Percentiles rank a stretch among this genome's conserved stretches.
phyloP scores from a whole-genome alignment of 2,797 vertebrate genomes.

The Mus minutoides region DNA sequence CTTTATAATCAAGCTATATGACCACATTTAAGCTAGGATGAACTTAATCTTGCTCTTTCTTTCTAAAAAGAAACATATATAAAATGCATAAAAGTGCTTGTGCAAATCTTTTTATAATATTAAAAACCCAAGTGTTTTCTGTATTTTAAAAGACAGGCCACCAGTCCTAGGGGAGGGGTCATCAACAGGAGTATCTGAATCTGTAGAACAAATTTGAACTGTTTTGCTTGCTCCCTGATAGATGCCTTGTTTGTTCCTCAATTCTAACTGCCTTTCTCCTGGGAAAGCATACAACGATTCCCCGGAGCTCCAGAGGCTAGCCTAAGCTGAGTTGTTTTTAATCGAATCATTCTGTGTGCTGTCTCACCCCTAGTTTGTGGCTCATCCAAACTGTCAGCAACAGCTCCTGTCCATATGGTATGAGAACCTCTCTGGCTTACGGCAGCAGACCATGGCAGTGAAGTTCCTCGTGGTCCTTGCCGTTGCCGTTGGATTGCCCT shows the following conservation, averaged over 20 bases:
- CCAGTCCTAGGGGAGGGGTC: neutral
- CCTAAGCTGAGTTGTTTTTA: neutral
- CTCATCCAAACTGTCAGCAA: constrained; percentile 99
- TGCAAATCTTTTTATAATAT: neutral
- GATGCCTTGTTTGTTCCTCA: constrained; percentile 10
- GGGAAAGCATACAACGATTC: neutral
- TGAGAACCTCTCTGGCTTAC: constrained; percentile 95
- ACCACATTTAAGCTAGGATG: neutral
- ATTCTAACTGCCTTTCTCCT: neutral
- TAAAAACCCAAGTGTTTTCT: neutral
- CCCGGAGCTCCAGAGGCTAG: neutral
- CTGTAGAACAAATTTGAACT: neutral
- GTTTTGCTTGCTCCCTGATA: neutral
- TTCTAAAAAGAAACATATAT: neutral
- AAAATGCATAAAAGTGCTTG: neutral
- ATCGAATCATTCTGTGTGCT: neutral
- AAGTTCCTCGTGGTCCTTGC: constrained; percentile 97
- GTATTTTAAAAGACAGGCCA: neutral
- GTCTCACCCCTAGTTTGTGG: constrained; percentile 93
- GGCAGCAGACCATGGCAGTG: constrained; percentile 96
- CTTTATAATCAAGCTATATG: neutral
- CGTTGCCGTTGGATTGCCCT: constrained; percentile 94
- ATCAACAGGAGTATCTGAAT: neutral
- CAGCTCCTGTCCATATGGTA: constrained; percentile 99
- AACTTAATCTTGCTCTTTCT: neutral